Base-by-base conservation (phyloP, 2,888 invertebrate genomes). In the Eupithecia subumbrata region DNA sequence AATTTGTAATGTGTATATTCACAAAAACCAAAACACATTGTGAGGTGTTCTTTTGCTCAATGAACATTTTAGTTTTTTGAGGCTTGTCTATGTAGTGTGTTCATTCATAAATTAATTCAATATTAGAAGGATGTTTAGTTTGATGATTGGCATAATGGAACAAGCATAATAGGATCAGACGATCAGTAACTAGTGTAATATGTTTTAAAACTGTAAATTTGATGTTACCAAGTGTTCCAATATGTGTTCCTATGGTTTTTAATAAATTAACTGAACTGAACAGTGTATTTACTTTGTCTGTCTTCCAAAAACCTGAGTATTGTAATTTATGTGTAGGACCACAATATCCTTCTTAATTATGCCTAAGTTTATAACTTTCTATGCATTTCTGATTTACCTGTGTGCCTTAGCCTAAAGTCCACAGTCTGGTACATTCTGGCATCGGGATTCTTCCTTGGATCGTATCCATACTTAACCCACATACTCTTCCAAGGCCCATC, bases 401-500 rank as follows among this genome's bases (percentile, higher is more conserved):
- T 94, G 71, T 96, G 95, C 84, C 96, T 94, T 60, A 97, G 89
- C 82, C 98, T 95, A 87, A 97, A 98, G 90, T 99, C 99, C 76
- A 99, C 94, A 4, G 97, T 97, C 92, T 99, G 99, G 88, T 98
- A 99, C 72, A 96, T 96, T 82, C 98, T 96, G 2, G 98, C 96
- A 2, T 94, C 92, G 7, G 97, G 96, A 79, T 98, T 96, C 82
- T 96, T 97, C 40, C 98, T 95, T 0, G 99, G 99, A 93, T 99
- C 99, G 87, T 98, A 99, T 0, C 99, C 99, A 85, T 97, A 97
- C 83, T 95, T 96, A 1, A 98, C 97, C 98, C 99, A 99, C 88
- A 98, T 96, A 72, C 97, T 96, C 80, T 98, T 95, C 98, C 99
- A 99, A 0, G 99, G 99, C 0, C 99, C 99, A 78, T 96, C 97